Conservation (phyloP, 1,140 invertebrate genomes). For the Lysiphlebus fabarum region DNA sequence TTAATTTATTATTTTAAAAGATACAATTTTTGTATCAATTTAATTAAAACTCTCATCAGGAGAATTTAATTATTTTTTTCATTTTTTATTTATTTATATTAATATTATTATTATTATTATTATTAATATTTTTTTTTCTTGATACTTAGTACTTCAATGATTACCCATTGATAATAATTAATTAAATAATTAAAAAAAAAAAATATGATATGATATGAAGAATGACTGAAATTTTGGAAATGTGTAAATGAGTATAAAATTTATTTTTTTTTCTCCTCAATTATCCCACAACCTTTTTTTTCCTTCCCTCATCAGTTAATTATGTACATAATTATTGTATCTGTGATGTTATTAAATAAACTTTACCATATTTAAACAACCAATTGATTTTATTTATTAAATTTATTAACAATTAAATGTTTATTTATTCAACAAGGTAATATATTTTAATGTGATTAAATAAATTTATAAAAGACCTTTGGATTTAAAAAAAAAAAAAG, state of each 20-base stretch:
- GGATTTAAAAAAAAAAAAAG: no score
- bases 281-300: constrained; percentile 24
- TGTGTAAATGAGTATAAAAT: background rate
- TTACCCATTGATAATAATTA: constrained; percentile 30
- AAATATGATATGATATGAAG: background rate
- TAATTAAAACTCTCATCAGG: no score
- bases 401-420: no score
- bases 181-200: no score
- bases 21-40: no score
- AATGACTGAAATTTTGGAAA: constrained; percentile 3
- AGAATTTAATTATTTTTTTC: no score
- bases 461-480: no score
- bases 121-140: constrained; percentile 34
- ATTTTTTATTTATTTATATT: no score
- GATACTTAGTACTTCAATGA: constrained; percentile 45
- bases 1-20: no score
- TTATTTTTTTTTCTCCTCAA: background rate
- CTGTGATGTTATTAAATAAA: constrained; percentile 54
- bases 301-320: constrained; percentile 28
- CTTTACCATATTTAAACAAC: constrained; percentile 48
- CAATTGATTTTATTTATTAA: constrained; percentile 9
- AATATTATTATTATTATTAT: no score
- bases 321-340: constrained; percentile 52
- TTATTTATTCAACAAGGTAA: no score
- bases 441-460: no score